Evolutionary conservation across 2,113 vertebrate species (phyloP), one percentile per base, ranked within the genome.

Genomic region (Oreochromis aureus): DNA sequence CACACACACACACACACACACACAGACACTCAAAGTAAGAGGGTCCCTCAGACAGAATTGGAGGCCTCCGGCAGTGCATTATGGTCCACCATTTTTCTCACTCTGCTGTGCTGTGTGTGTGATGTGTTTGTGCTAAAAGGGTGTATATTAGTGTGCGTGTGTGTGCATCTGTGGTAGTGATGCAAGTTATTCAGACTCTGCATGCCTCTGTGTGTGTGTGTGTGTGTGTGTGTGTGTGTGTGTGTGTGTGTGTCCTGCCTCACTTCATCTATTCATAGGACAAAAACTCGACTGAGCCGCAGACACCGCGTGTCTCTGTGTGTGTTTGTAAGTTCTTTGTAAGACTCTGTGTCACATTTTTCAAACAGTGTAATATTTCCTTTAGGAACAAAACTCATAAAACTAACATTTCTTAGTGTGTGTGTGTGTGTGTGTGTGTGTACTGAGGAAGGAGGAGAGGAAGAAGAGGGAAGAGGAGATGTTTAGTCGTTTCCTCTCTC

Each of bases 121-220:
- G 82, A 83, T 90, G 84, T 76, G 84, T 90, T 83, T 78, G 83
- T 87, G 78, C 85, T 93, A 93, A 90, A 89, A 93, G 92, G 90
- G 63, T 82, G 73, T 84, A 30, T 82, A 39, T 90, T 55, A 41
- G 84, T 55, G 24, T 78, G 61, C 48, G 71, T 84, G 66, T 51
- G 54, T 81, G 63, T 88, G 81, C 30, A 9, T 10, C 2, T 82
- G 78, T 73, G 59, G 34, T 10, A 80, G 34, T 56, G 32, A 82
- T 34, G n/a, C 34, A 27, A 10, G 63, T 82, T 51, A 19, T 53
- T 81, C 24, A 56, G 78, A 80, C 56, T 89, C 81, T 66, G 69
- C 76, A 32, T 80, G 32, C 32, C 10, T 63, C 18, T 83, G 83
- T 44, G 53, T 56, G n/a, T 86, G 48, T 80, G 27, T 48, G 27